Conservation (phyloP, 2,888 invertebrate genomes). For the Ectemnius continuus region DNA sequence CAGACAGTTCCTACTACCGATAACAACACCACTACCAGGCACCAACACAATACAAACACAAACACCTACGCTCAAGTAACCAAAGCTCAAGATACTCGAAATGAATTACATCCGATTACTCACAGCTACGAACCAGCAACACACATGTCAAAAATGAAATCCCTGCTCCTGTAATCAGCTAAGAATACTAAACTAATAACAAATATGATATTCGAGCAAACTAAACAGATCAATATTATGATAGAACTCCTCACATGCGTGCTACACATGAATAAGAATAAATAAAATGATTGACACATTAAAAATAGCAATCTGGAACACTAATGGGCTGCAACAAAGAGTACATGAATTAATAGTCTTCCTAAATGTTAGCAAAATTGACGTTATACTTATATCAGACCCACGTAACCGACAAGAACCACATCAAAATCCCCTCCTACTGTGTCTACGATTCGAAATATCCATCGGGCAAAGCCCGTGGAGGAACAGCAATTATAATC, state of each 20-base stretch:
- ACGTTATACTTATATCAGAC: conserved; percentile 11
- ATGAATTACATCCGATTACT: neutral
- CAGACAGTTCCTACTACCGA: too few species aligned
- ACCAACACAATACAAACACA: neutral
- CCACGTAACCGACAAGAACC: conserved; percentile 25
- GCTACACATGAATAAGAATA: neutral
- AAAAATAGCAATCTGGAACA: conserved; percentile 15
- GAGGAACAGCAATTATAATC: conserved; percentile 45
- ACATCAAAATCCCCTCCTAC: conserved; percentile 42
- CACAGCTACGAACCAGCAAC: neutral
- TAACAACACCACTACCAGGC: neutral
- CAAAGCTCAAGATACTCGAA: neutral
- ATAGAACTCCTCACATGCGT: conserved; percentile 9
- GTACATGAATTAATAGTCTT: conserved; percentile 15
- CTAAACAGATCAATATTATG: conserved; percentile 13
- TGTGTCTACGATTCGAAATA: conserved; percentile 44
- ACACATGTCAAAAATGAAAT: conserved; percentile 13
- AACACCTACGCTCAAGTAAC: conserved; percentile 6
- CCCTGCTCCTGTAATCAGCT: conserved; percentile 7
- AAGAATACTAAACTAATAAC: conserved; percentile 25
- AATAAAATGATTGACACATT: conserved; percentile 6
- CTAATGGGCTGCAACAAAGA: conserved; percentile 8
- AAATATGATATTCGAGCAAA: conserved; percentile 14
- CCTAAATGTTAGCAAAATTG: conserved; percentile 3
- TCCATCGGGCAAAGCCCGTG: conserved; percentile 46